phyloP scores from a whole-genome alignment of 2,113 vertebrate species.

The Ptilonorhynchus violaceus region DNA sequence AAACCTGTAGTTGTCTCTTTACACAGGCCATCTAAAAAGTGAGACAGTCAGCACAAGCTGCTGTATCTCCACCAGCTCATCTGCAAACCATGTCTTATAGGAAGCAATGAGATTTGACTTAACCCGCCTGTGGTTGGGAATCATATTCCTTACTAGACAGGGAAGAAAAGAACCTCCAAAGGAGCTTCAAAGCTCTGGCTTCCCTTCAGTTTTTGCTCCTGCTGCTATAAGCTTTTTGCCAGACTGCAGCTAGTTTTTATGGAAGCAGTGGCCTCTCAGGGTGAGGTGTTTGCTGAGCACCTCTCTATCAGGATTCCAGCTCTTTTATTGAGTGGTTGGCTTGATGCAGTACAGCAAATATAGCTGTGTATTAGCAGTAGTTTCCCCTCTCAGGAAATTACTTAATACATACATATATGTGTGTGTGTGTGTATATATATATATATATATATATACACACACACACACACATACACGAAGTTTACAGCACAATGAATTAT shows the following conservation, averaged over 20 bases:
- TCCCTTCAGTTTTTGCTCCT: not conserved
- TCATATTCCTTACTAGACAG: not conserved
- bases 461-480: accelerated
- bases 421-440: accelerated
- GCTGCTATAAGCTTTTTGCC: not conserved
- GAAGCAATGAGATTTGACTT: not conserved
- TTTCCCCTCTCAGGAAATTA: not conserved
- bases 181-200: not conserved
- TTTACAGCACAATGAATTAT: not conserved
- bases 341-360: not conserved
- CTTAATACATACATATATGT: accelerated
- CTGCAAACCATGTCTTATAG: not conserved
- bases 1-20: not conserved
- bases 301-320: not conserved
- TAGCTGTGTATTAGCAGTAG: not conserved
- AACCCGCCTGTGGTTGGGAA: not conserved
- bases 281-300: not conserved
- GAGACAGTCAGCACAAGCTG: not conserved
- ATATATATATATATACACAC: too few relatives aligned
- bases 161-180: not conserved
- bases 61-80: not conserved
- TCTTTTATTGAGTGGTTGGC: not conserved
- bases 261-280: not conserved
- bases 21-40: not conserved
- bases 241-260: not conserved